Base-by-base conservation (phyloP, 2,113 vertebrate genomes). In the Mustela nigripes region DNA sequence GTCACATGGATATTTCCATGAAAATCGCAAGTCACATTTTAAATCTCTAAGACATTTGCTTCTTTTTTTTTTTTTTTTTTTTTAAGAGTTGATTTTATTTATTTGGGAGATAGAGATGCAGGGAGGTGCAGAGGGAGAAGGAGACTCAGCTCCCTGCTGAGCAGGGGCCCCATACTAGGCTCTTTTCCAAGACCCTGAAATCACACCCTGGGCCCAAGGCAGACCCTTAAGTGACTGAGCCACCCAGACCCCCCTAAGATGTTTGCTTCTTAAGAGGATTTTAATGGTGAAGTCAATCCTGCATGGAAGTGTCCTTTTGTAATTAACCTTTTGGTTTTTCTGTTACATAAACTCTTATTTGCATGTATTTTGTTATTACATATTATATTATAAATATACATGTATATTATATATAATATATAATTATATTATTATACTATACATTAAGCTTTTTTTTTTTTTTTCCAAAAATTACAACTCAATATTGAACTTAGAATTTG, bases 1-100 rank as follows among this genome's bases (percentile, higher is more conserved):
- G 24, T 21, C 78, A 84, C 76, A 60, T 65, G 31, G 71, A 79
- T 71, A 83, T n/a, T 42, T 73, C 19, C 48, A 74, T 63, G 63
- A 92, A 81, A 89, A 94, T 69, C 18, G n/a, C 53, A 96, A 63
- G 22, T 89, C 42, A 74, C 24, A 62, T 80, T 69, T 85, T 94
- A 89, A 87, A 74, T 89, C 24, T 82, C 6, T 90, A 87, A 93
- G n/a, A 87, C 50, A 48, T 84, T 65, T 69, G 8, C 16, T 36
- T 10, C 33, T 67, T 67, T 18, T 69, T 19, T n/a, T 58, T 58
- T 67, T 58, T 58, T 67, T 58, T 58, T 56, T 56, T 69, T n/a
- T 33, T 14, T 15, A 53, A 53, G 14, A 53, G 15, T 53, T 53
- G 33, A 69, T 69, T 69, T 36, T 69, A 36, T 69, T 36, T 36